phyloP scores from a whole-genome alignment of 1,140 invertebrate species.

The Drosophila triauraria region DNA sequence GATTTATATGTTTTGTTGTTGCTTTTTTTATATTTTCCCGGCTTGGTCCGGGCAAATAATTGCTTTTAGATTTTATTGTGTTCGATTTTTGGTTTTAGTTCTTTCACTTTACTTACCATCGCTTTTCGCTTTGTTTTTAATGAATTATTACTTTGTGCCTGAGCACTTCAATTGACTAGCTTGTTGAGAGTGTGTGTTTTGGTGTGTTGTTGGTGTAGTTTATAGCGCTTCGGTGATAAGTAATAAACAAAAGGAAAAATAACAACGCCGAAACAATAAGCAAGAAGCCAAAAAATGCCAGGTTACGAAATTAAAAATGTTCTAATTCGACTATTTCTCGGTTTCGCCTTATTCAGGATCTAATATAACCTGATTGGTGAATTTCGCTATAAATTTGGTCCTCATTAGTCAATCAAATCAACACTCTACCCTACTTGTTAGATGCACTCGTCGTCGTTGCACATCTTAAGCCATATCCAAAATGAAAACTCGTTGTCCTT shows the following conservation, averaged over 20 bases:
- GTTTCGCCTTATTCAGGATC: slow-evolving; percentile 19
- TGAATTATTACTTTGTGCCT: slow-evolving; percentile 62
- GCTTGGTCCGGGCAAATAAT: slow-evolving; percentile 61
- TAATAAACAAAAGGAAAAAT: slow-evolving; percentile 14
- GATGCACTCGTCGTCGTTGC: slow-evolving; percentile 14
- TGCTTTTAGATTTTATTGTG: slow-evolving; percentile 76
- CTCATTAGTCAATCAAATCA: slow-evolving; percentile 71
- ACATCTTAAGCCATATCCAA: slow-evolving; percentile 40
- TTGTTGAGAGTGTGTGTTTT: slow-evolving; percentile 55
- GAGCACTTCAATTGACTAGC: slow-evolving; percentile 77
- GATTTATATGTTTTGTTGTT: slow-evolving; percentile 41
- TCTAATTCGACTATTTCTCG: slow-evolving; percentile 29
- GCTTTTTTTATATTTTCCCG: slow-evolving; percentile 61
- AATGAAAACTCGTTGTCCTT: slow-evolving; percentile 47
- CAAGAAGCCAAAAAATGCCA: slow-evolving; percentile 70
- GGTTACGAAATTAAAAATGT: slow-evolving; percentile 21
- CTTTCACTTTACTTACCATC: slow-evolving; percentile 56
- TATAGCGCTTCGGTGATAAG: slow-evolving; percentile 43
- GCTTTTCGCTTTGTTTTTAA: slow-evolving; percentile 27
- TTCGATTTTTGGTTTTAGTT: slow-evolving; percentile 50
- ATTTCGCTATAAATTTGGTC: slow-evolving; percentile 75
- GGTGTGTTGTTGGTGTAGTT: slow-evolving; percentile 33
- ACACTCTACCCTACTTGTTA: slow-evolving; percentile 54
- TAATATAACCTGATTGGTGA: slow-evolving; percentile 57
- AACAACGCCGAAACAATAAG: slow-evolving; percentile 50